These are phyloP conservation scores for Lepidothrix coronata DNA, from an alignment of 2,113 vertebrate species.

Conservation along the genomic window DNA sequence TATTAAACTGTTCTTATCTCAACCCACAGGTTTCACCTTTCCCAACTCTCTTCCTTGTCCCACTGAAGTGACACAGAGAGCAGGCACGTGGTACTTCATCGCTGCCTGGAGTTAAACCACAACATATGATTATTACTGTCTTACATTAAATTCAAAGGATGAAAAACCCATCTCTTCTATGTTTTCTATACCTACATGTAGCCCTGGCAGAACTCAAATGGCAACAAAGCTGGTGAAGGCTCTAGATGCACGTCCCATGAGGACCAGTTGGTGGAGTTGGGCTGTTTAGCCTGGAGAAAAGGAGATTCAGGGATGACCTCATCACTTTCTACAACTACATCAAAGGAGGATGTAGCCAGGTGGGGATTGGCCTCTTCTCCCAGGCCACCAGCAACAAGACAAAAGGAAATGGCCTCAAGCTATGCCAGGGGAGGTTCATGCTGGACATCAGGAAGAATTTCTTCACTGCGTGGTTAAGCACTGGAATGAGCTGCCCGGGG, in stretches of 20 bases:
- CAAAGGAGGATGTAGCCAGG: background rate
- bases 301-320: background rate
- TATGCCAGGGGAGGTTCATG: background rate
- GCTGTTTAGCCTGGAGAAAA: background rate
- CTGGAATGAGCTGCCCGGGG: background rate
- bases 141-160: background rate
- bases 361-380: background rate
- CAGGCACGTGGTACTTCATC: background rate
- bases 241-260: background rate
- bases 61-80: background rate
- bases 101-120: background rate
- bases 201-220: background rate
- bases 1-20: background rate
- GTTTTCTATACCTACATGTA: background rate
- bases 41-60: background rate
- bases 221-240: background rate
- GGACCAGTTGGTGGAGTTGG: background rate
- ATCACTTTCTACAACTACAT: no score
- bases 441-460: background rate
- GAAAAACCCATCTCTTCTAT: background rate
- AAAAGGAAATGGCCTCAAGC: background rate
- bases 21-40: background rate
- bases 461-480: background rate
- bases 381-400: accelerated
- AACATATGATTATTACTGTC: background rate